Conservation (phyloP, 2,888 invertebrate species). For the Dolichomitus sp. region DNA sequence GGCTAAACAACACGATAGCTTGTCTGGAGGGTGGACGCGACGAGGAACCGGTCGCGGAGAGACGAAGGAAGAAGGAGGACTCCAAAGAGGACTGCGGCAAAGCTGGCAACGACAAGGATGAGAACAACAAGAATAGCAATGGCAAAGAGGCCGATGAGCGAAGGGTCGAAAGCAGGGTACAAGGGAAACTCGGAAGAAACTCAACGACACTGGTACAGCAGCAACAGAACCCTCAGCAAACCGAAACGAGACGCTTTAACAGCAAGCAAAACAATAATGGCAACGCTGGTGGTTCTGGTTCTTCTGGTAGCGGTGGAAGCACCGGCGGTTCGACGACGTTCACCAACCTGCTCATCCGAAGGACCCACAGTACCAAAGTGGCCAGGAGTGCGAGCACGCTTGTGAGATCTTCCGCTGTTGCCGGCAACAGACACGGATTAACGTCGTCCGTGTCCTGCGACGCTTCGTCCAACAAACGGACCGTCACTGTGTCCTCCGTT, state of each 20-base stretch:
- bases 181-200: conserved; percentile 51
- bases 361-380: conserved; percentile 91
- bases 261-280: conserved; percentile 85
- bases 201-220: conserved; percentile 18
- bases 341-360: conserved; percentile 87
- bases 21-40: conserved; percentile 71
- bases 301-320: conserved; percentile 76
- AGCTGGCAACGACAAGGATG: background rate
- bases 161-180: conserved; percentile 36
- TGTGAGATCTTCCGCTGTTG: conserved; percentile 73
- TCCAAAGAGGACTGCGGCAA: conserved; percentile 42
- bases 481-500: conserved; percentile 50
- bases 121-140: background rate
- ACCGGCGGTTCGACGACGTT: conserved; percentile 84
- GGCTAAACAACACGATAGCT: conserved; percentile 77
- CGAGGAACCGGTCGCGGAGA: conserved; percentile 56
- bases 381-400: conserved; percentile 88
- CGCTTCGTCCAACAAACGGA: conserved; percentile 24
- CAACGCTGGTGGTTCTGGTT: conserved; percentile 77
- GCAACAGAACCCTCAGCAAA: conserved; percentile 1
- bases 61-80: conserved; percentile 60
- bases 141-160: conserved; percentile 18
- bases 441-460: conserved; percentile 58
- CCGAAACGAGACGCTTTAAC: conserved; percentile 44
- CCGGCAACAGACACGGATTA: conserved; percentile 47